phyloP scores from a whole-genome alignment of 2,797 vertebrate species.

The Sebastes aleutianus region DNA sequence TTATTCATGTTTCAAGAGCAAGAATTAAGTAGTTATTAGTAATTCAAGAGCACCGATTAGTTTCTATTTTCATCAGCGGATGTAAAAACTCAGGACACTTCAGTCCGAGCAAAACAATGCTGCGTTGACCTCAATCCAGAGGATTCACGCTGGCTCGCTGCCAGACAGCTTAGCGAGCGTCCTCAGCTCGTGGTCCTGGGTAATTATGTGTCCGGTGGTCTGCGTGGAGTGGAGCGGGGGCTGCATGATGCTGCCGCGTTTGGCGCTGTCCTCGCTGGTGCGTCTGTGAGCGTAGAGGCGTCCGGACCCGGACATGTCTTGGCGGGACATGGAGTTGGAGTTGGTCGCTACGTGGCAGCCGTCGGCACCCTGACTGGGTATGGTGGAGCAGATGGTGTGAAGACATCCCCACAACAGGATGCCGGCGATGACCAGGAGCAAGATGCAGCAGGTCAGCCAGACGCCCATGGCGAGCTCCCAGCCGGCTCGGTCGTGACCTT shows the following conservation, averaged over 20 bases:
- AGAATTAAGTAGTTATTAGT: neutral
- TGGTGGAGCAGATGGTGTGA: slow-evolving; percentile 78
- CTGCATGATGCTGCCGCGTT: slow-evolving; percentile 64
- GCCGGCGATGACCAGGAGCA: slow-evolving; percentile 84
- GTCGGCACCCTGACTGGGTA: slow-evolving; percentile 46
- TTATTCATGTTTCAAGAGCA: neutral
- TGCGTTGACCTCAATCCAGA: slow-evolving; percentile 65
- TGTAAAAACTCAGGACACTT: slow-evolving; percentile 16
- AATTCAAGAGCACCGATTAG: too few relatives aligned
- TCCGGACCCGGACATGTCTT: slow-evolving; percentile 37
- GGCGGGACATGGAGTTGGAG: neutral
- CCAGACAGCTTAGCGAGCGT: slow-evolving; percentile 57
- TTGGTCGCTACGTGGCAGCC: slow-evolving; percentile 24
- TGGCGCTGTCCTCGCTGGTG: slow-evolving; percentile 58
- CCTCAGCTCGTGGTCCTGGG: slow-evolving; percentile 68
- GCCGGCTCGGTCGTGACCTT: slow-evolving; percentile 70
- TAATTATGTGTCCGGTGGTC: neutral
- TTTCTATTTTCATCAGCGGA: neutral
- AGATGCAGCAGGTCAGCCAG: slow-evolving; percentile 88
- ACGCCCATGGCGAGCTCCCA: slow-evolving; percentile 87
- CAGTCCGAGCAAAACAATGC: slow-evolving; percentile 30
- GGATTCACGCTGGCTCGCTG: slow-evolving; percentile 52
- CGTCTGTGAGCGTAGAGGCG: slow-evolving; percentile 52
- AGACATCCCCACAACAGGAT: slow-evolving; percentile 87
- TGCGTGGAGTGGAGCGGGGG: slow-evolving; percentile 68